Percentiles rank a stretch among this genome's conserved stretches.
These are phyloP conservation scores for Solenopsis fugax DNA, from an alignment of 1,140 invertebrate species.

Conservation along the genomic window DNA sequence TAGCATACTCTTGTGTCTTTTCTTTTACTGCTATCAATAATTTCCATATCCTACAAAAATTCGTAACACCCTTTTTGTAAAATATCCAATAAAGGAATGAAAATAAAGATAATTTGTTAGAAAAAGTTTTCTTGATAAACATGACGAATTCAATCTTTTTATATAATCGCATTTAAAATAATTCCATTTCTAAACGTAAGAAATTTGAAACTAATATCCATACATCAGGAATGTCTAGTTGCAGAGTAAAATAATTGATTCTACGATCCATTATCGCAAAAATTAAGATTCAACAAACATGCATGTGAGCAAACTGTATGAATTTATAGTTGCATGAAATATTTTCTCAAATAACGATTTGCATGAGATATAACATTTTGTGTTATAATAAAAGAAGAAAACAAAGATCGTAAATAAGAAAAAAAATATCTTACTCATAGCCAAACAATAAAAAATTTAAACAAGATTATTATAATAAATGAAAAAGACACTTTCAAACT, in stretches of 20 bases:
- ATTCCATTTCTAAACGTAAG: slow-evolving; percentile 11
- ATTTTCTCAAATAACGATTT: slow-evolving; percentile 51
- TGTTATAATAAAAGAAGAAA: slow-evolving; percentile 63
- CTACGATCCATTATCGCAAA: slow-evolving; percentile 21
- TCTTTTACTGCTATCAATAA: background rate
- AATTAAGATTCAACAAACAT: slow-evolving; percentile 23
- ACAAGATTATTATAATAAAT: slow-evolving; percentile 20
- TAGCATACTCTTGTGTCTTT: background rate
- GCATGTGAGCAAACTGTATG: background rate
- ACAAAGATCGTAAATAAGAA: slow-evolving; percentile 34
- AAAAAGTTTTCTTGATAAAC: slow-evolving; percentile 21
- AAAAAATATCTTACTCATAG: slow-evolving; percentile 55
- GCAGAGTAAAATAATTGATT: slow-evolving; percentile 29
- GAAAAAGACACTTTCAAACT: slow-evolving; percentile 17
- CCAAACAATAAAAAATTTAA: slow-evolving; percentile 58
- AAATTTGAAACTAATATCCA: slow-evolving; percentile 46
- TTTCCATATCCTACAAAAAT: slow-evolving; percentile 6
- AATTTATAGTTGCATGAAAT: slow-evolving; percentile 45
- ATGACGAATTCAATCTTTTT: background rate
- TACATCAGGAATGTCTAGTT: slow-evolving; percentile 54
- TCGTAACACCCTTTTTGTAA: slow-evolving; percentile 50
- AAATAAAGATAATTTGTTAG: background rate
- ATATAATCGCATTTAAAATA: slow-evolving; percentile 13
- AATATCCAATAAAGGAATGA: slow-evolving; percentile 12
- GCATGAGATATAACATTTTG: slow-evolving; percentile 27